Base-by-base conservation (phyloP, 2,113 vertebrate species). In the Urocitellus parryii region DNA sequence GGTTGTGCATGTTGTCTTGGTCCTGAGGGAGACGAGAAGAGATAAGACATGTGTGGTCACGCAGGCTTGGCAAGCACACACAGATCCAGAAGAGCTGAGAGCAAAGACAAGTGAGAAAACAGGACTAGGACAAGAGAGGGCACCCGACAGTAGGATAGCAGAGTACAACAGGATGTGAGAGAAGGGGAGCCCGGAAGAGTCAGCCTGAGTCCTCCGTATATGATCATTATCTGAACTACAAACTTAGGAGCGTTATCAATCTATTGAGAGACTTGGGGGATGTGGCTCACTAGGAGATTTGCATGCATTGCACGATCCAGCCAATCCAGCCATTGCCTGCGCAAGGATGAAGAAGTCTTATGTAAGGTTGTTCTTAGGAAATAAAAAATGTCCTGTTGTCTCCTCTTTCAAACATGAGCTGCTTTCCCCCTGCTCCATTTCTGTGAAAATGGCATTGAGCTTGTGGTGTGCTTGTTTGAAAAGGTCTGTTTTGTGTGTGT, bases 381-480 rank as follows among this genome's bases (percentile, higher is more conserved):
- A 77, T 34, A 14, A 70, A 42, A 76, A 73, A 73, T n/a, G 17
- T 61, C 51, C 20, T 14, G 7, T 32, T 85, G 56, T 95, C 61
- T 73, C 24, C n/a, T 94, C 42, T 84, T 94, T 83, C n/a, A 86
- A 53, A 14, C 45, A 5, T 1, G 4, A 37, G 29, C 16, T 51
- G 76, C 18, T 84, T 45, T 9, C 51, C 2, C 4, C 1, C 34
- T 13, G 10, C 48, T 10, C 48, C 11, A 51, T 96, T 95, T 27
- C 73, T 86, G 4, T 84, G 86, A 67, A 80, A 91, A 94, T 63
- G 92, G 17, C 77, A 45, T 92, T 24, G 68, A 94, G 80, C 45
- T 2, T 4, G 13, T 76, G 78, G 91, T 58, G 4, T 25, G 8
- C 25, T 63, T 88, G 16, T 76, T 92, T 91, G 45, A 39, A 88